phyloP scores from a whole-genome alignment of 2,797 vertebrate genomes.

The Fundulus diaphanus region DNA sequence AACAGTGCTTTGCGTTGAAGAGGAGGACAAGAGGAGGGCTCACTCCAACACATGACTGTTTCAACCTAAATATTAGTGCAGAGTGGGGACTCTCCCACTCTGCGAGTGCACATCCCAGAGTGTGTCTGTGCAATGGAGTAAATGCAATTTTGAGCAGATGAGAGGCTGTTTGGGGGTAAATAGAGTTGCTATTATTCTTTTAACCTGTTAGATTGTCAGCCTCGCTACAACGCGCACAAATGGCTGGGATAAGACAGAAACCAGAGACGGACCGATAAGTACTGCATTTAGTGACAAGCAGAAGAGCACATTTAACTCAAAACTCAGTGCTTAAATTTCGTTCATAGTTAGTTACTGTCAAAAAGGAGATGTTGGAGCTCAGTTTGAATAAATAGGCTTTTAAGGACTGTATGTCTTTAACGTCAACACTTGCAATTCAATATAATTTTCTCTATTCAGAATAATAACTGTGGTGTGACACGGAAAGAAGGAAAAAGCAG shows the following conservation, averaged over 20 bases:
- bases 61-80: slow-evolving; percentile 80
- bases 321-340: slow-evolving; percentile 31
- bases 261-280: slow-evolving; percentile 48
- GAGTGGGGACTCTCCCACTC: slow-evolving; percentile 55
- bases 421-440: slow-evolving; percentile 2
- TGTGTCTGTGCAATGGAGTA: slow-evolving; percentile 50
- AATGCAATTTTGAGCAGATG: slow-evolving; percentile 74
- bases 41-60: slow-evolving; percentile 75
- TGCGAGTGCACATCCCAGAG: slow-evolving; percentile 31
- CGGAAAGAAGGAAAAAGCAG: slow-evolving; percentile 3
- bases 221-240: slow-evolving; percentile 45
- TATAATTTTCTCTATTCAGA: slow-evolving; percentile 13
- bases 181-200: slow-evolving; percentile 82
- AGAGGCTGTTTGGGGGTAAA: slow-evolving; percentile 80
- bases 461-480: slow-evolving; percentile 26
- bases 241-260: slow-evolving; percentile 47
- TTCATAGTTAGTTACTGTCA: slow-evolving; percentile 29
- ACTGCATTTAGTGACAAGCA: slow-evolving; percentile 51
- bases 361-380: slow-evolving; percentile 31
- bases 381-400: slow-evolving; percentile 13
- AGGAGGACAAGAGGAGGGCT: slow-evolving; percentile 81
- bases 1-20: slow-evolving; percentile 76
- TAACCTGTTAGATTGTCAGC: slow-evolving; percentile 78
- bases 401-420: slow-evolving; percentile 18
- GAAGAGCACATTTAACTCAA: slow-evolving; percentile 30